phyloP scores from a whole-genome alignment of 1,140 invertebrate genomes.

The Sinella curviseta region DNA sequence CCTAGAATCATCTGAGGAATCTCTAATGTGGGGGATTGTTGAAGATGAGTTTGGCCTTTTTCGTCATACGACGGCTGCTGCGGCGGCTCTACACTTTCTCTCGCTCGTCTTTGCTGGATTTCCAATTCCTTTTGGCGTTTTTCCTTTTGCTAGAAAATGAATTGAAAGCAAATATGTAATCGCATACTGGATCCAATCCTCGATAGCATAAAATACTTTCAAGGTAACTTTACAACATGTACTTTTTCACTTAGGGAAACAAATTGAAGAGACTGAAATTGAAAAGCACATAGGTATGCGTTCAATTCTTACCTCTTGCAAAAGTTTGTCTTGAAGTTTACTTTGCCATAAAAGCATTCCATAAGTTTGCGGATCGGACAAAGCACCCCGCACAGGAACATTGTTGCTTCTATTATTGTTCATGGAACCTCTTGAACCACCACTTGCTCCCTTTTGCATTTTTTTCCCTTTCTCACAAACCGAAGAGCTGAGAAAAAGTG shows the following conservation, averaged over 20 bases:
- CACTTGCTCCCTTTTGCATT: not conserved
- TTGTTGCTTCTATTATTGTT: not conserved
- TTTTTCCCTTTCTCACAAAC: not conserved
- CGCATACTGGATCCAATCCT: too few relatives aligned
- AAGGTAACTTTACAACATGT: too few relatives aligned
- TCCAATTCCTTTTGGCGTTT: not conserved
- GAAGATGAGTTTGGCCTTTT: not conserved
- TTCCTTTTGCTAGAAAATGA: slow-evolving; percentile 16
- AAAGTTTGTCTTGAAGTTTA: slow-evolving; percentile 15
- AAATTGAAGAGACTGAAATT: too few relatives aligned
- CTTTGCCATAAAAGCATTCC: slow-evolving; percentile 28
- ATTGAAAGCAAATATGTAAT: too few relatives aligned
- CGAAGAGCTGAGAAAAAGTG: not conserved
- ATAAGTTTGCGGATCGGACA: slow-evolving; percentile 6
- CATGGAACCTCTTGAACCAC: not conserved
- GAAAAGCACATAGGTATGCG: too few relatives aligned
- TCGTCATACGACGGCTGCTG: not conserved
- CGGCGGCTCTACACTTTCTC: not conserved
- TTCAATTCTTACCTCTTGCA: slow-evolving; percentile 4
- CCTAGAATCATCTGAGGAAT: slow-evolving; percentile 18
- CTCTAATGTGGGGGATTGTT: not conserved
- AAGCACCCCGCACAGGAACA: not conserved
- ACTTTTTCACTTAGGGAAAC: too few relatives aligned
- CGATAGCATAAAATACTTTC: too few relatives aligned
- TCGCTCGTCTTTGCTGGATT: not conserved